These are phyloP conservation scores for Eupithecia centaureata DNA, from an alignment of 2,888 invertebrate genomes.

Conservation along the genomic window DNA sequence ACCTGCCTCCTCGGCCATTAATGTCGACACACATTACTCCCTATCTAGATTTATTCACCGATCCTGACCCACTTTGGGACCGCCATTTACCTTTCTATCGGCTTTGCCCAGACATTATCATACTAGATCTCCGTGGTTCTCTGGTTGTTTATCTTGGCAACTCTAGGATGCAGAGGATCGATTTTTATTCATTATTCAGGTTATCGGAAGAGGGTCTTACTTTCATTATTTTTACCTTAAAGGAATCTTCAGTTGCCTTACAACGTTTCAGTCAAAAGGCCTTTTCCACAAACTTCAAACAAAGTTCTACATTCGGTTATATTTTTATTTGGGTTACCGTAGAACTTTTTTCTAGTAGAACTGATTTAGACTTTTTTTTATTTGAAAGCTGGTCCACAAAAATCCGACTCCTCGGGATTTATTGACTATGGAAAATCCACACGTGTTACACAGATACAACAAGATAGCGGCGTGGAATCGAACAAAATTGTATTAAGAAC, in stretches of 20 bases:
- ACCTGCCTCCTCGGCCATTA: constrained; percentile 46
- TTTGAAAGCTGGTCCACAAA: too few relatives aligned
- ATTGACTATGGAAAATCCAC: too few relatives aligned
- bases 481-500: too few relatives aligned
- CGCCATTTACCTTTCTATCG: constrained; percentile 58
- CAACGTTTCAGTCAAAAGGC: background rate
- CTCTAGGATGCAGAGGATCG: background rate
- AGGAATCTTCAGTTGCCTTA: background rate
- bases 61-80: constrained; percentile 64
- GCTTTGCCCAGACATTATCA: constrained; percentile 46
- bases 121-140: constrained; percentile 36
- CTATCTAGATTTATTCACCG: constrained; percentile 68
- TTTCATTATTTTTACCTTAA: background rate
- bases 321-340: too few relatives aligned
- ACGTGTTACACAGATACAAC: too few relatives aligned
- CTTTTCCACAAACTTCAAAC: too few relatives aligned
- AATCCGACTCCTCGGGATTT: too few relatives aligned
- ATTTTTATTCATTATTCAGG: constrained; percentile 13
- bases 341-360: too few relatives aligned
- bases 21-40: constrained; percentile 65
- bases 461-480: too few relatives aligned
- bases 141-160: constrained; percentile 28
- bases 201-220: background rate
- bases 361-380: too few relatives aligned
- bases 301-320: too few relatives aligned